phyloP scores from a whole-genome alignment of 2,888 invertebrate genomes.

The Lasioglossum lativentre region DNA sequence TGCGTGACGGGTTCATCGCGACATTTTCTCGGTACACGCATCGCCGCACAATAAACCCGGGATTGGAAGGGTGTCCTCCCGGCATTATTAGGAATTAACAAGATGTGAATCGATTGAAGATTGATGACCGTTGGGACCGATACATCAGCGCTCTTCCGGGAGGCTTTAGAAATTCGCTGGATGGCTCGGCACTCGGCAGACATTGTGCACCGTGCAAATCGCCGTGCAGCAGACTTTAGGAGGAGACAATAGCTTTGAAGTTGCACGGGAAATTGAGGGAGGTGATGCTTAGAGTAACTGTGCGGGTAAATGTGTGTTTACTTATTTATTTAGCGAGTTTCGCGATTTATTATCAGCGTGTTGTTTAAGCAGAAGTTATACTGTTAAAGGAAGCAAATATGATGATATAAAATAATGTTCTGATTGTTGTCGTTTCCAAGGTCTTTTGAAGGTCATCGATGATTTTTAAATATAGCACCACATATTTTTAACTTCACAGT shows the following conservation, averaged over 20 bases:
- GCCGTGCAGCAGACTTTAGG: neutral
- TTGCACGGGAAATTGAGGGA: neutral
- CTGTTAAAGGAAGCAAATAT: no score
- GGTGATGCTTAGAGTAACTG: neutral
- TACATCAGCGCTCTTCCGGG: slow-evolving; percentile 4
- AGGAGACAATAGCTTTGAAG: neutral
- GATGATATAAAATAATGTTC: no score
- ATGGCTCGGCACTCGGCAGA: slow-evolving; percentile 5
- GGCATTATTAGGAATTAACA: slow-evolving; percentile 37
- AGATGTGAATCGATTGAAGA: slow-evolving; percentile 51
- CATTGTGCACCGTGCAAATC: slow-evolving; percentile 28
- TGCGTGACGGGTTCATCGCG: slow-evolving; percentile 42
- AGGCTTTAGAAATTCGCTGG: slow-evolving; percentile 13
- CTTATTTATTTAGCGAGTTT: neutral
- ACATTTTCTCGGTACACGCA: slow-evolving; percentile 39
- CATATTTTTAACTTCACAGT: no score
- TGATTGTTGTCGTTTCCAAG: no score
- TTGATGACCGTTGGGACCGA: slow-evolving; percentile 35
- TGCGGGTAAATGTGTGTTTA: neutral
- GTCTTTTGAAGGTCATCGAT: no score
- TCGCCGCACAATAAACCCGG: slow-evolving; percentile 23
- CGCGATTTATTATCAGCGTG: neutral
- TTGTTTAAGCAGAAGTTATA: neutral
- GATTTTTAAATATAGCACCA: no score
- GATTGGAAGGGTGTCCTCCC: slow-evolving; percentile 57